Evolutionary conservation across 2,113 vertebrate species (phyloP), one percentile per base, ranked within the genome.

Genomic region (Aix galericulata): DNA sequence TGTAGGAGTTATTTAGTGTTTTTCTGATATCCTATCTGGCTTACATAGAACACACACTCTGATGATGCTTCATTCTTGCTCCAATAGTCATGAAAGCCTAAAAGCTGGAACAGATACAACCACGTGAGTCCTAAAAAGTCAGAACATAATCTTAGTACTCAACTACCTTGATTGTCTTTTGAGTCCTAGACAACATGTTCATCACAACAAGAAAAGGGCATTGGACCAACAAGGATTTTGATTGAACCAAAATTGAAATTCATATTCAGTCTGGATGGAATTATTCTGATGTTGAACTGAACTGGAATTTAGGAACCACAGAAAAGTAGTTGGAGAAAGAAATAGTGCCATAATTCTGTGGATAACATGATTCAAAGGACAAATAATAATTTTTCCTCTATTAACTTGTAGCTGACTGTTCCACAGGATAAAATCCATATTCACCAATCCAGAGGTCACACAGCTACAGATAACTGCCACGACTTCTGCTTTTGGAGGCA

Each of bases 241-340:
- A 32, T 72, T 78, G 66, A 87, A 58, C 46, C 82, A 66, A 91
- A 91, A 95, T 84, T 89, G 71, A 91, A 91, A 95, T 84, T 82
- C n/a, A 16, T 56, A 68, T 73, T 87, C 74, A 73, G 58, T 59
- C 75, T 85, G 78, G n/a, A 53, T 87, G 53, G 34, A 55, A 56
- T 85, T 79, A 56, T 38, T 55, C 74, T 3, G 4, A 91, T 50
- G 72, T 7, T 3, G 62, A 93, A 63, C 6, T 82, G 58, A 85
- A 89, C 62, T 89, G 85, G 74, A 89, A 73, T 32, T 48, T 48
- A 48, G 46, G 88, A 94, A 82, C 56, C 21, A 11, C 36, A 89
- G 74, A 78, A 89, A 79, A 89, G 42, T 32, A 86, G 59, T 1
- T 59, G 52, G 92, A 93, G 64, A 86, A 86, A 94, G 73, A 94